Conservation (phyloP, 1,140 invertebrate genomes). For the Macrobrachium nipponense region DNA sequence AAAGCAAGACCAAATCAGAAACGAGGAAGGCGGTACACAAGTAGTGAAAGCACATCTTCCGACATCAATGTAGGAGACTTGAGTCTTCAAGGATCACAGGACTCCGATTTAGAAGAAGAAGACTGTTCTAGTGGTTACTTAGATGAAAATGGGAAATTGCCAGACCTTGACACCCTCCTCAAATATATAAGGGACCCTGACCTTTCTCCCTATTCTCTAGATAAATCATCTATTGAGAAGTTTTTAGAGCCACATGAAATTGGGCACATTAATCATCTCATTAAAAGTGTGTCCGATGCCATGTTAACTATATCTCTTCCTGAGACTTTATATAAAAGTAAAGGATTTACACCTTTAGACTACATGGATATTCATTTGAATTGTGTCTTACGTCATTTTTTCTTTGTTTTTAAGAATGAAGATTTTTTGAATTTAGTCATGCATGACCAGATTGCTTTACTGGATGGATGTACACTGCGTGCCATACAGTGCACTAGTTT, state of each 20-base stretch:
- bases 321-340: constrained; percentile 54
- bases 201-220: constrained; percentile 33
- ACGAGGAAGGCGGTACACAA: constrained; percentile 13
- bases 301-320: constrained; percentile 51
- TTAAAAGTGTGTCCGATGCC: constrained; percentile 59
- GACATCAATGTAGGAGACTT: constrained; percentile 22
- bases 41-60: constrained; percentile 33
- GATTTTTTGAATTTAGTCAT: constrained; percentile 56
- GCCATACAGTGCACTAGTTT: constrained; percentile 46
- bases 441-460: constrained; percentile 54
- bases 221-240: constrained; percentile 46
- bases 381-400: constrained; percentile 57
- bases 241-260: constrained; percentile 60
- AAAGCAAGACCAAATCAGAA: neutral
- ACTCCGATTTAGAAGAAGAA: constrained; percentile 47
- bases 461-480: constrained; percentile 54
- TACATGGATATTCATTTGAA: constrained; percentile 59
- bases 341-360: constrained; percentile 55
- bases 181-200: constrained; percentile 50
- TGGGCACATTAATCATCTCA: constrained; percentile 60
- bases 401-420: constrained; percentile 59
- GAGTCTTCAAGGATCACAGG: constrained; percentile 30
- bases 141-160: constrained; percentile 1
- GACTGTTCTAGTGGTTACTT: constrained; percentile 6
- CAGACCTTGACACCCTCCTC: constrained; percentile 50